phyloP scores from a whole-genome alignment of 2,888 invertebrate species.

The Plutella xylostella region DNA sequence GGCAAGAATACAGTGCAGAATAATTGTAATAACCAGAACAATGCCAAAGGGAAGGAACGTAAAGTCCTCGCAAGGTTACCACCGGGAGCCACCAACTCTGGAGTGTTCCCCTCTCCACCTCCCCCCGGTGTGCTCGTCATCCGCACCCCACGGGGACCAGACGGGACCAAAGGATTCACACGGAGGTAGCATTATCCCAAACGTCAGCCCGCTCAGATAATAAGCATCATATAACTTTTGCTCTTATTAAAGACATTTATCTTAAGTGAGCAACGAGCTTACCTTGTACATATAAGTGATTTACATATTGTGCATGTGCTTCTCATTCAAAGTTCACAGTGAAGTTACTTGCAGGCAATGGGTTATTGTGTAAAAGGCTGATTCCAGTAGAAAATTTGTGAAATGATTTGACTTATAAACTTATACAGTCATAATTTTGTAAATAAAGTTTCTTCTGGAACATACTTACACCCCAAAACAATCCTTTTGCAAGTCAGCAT shows the following conservation, averaged over 20 bases:
- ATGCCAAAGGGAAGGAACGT: conserved; percentile 50
- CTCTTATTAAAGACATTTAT: neutral
- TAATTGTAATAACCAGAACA: conserved; percentile 37
- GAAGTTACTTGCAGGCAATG: too few relatives aligned
- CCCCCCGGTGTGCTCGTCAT: conserved; percentile 70
- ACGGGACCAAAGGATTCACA: conserved; percentile 73
- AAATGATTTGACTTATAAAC: too few relatives aligned
- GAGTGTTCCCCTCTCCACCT: conserved; percentile 52
- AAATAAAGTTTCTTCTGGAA: too few relatives aligned
- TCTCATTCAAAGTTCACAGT: too few relatives aligned
- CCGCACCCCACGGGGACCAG: conserved; percentile 82
- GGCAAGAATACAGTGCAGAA: conserved; percentile 29
- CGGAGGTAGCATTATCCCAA: conserved; percentile 48
- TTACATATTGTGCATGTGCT: too few relatives aligned
- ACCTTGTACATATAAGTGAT: neutral
- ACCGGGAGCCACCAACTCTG: conserved; percentile 40
- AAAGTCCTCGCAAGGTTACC: conserved; percentile 52
- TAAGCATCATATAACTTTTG: neutral
- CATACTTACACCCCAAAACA: too few relatives aligned
- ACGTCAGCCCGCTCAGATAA: neutral
- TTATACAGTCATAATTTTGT: too few relatives aligned
- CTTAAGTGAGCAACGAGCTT: too few relatives aligned
- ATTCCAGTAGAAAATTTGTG: too few relatives aligned
- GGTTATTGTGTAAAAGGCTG: too few relatives aligned
- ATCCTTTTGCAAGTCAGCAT: too few relatives aligned